A percentile compares a stretch with the other conserved stretches of the same genome.
These are phyloP conservation scores for Athene noctua DNA, from an alignment of 2,113 vertebrate genomes.

Conservation along the genomic window DNA sequence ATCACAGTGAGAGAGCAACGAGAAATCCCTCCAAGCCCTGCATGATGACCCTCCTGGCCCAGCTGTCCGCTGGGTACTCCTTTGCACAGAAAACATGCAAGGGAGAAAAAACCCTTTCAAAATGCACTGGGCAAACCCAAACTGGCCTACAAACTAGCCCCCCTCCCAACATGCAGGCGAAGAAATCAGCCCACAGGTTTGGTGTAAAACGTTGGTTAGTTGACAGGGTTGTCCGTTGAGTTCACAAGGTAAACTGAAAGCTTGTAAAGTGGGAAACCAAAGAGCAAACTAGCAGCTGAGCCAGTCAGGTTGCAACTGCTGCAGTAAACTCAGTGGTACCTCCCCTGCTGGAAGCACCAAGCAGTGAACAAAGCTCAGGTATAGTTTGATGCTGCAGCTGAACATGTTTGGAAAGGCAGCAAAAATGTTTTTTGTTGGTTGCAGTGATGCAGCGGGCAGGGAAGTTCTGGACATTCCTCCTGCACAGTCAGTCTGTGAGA, in stretches of 20 bases:
- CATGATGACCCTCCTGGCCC: not conserved
- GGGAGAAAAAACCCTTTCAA: not conserved
- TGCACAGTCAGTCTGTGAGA: rapidly evolving
- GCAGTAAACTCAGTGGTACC: not conserved
- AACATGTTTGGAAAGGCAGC: not conserved
- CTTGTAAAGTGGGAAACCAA: not conserved
- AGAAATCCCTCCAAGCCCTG: not conserved
- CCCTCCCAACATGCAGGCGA: not conserved
- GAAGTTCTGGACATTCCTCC: not conserved
- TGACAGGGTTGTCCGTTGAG: not conserved
- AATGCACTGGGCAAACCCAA: not conserved
- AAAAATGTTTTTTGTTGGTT: not conserved
- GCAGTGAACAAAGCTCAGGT: rapidly evolving
- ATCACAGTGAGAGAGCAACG: not conserved
- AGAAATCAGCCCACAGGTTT: not conserved
- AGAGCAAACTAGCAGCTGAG: not conserved
- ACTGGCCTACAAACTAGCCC: not conserved
- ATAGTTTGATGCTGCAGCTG: not conserved
- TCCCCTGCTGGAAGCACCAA: not conserved
- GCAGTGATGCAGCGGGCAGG: not conserved
- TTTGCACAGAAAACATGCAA: rapidly evolving
- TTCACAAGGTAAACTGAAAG: not conserved
- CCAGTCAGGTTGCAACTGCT: not conserved
- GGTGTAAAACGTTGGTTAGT: not conserved
- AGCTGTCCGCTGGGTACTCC: not conserved